Conservation (phyloP, 2,797 vertebrate genomes). For the Serranus cabrilla region DNA sequence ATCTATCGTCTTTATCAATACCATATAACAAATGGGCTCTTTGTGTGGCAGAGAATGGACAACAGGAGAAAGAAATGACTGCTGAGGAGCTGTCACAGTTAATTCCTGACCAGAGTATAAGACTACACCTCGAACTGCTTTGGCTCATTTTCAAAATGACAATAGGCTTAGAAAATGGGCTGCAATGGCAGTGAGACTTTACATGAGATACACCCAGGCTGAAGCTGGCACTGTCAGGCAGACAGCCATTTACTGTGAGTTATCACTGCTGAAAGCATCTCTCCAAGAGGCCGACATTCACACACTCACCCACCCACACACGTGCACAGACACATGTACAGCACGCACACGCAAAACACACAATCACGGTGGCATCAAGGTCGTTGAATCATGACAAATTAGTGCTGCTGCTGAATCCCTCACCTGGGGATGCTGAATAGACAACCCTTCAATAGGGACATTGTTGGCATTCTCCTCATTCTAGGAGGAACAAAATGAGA, state of each 20-base stretch:
- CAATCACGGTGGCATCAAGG: slow-evolving; percentile 68
- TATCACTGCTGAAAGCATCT: slow-evolving; percentile 78
- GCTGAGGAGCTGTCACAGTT: slow-evolving; percentile 42
- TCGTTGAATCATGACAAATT: slow-evolving; percentile 82
- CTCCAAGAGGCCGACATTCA: slow-evolving; percentile 57
- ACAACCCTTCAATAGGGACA: slow-evolving; percentile 88
- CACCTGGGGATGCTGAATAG: slow-evolving; percentile 90
- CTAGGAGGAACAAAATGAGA: slow-evolving; percentile 81
- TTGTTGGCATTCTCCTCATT: slow-evolving; percentile 86
- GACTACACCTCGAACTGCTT: slow-evolving; percentile 63
- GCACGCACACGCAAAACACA: slow-evolving; percentile 22
- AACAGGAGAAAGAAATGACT: slow-evolving; percentile 43
- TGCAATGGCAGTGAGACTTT: slow-evolving; percentile 64
- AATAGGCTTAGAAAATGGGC: slow-evolving; percentile 67
- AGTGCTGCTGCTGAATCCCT: slow-evolving; percentile 65
- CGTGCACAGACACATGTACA: slow-evolving; percentile 12
- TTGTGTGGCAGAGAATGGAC: slow-evolving; percentile 35
- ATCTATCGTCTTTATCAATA: slow-evolving; percentile 27
- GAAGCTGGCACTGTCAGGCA: slow-evolving; percentile 61
- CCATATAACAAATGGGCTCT: slow-evolving; percentile 20
- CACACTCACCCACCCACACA: slow-evolving; percentile 13
- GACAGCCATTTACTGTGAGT: slow-evolving; percentile 72
- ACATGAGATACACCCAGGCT: slow-evolving; percentile 67
- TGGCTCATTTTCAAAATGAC: slow-evolving; percentile 73
- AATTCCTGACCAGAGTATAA: slow-evolving; percentile 45